Base-by-base conservation (phyloP, 2,797 vertebrate species). In the Chelon labrosus region DNA sequence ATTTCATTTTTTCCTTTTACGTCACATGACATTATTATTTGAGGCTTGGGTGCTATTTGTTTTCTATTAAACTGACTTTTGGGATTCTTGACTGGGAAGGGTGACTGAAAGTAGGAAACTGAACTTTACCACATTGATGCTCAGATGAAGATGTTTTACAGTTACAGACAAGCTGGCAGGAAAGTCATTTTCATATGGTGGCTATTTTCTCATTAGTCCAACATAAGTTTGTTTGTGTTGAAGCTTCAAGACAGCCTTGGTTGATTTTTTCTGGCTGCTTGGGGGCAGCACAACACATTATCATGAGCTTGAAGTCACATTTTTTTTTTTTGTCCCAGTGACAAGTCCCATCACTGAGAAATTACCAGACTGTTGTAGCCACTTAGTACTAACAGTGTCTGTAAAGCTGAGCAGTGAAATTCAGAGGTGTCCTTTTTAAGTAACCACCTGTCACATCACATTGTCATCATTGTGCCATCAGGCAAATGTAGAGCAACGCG, bases 21-120 rank as follows among this genome's bases (percentile, higher is more conserved):
- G 66, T 89, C 82, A 85, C 68, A 71, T 52, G 50, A 83, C 62
- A 64, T 61, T 75, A 57, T 83, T 73, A 73, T 82, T 71, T 77
- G 70, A 75, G 77, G 57, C 75, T 70, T 16, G 54, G 80, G 56
- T 70, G 47, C 65, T 70, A 83, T 90, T 91, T 89, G 85, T 85
- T 88, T 83, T 84, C 66, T 65, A 69, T 85, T 82, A 84, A 16
- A 49, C 35, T 54, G 58, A 77, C 65, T 76, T 58, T 83, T 81
- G 80, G 84, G 68, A 70, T 77, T 73, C 80, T 67, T 83, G 68
- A 82, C 67, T 31, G 44, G 42, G 8, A 54, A 75, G 67, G 14
- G 62, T 35, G 54, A 67, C 50, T 69, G 81, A 70, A 72, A 66
- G 49, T 58, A 52, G 79, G 78, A 86, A 88, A 88, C 74, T 77